Conservation (phyloP, 2,113 vertebrate genomes). For the Vidua macroura region DNA sequence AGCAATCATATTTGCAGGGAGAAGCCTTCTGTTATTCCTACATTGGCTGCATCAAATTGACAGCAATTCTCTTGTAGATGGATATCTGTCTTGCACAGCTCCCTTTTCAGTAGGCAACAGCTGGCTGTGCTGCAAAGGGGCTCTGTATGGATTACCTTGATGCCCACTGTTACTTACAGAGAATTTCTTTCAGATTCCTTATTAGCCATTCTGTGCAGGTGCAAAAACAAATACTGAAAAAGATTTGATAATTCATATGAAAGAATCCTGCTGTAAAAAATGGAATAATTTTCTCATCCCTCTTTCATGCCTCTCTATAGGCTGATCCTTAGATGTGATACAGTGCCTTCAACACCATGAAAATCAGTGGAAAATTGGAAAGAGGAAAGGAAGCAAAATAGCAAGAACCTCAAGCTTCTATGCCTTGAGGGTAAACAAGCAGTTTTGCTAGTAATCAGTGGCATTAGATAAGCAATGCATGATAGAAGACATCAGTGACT, state of each 20-base stretch:
- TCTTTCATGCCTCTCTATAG: neutral
- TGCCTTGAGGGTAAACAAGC: neutral
- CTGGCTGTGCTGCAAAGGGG: neutral
- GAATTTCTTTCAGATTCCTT: neutral
- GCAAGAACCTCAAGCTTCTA: neutral
- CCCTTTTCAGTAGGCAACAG: constrained; percentile 25
- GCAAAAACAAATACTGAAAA: neutral
- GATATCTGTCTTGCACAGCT: neutral
- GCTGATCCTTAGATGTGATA: neutral
- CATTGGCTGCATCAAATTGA: neutral
- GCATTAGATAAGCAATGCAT: neutral
- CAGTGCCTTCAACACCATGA: neutral
- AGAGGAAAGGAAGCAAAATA: neutral
- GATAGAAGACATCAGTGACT: neutral
- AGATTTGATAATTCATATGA: neutral
- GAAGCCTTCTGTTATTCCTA: neutral
- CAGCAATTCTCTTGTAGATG: neutral
- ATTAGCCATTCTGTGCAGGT: neutral
- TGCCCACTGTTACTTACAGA: neutral
- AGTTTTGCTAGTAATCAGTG: neutral
- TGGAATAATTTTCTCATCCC: neutral
- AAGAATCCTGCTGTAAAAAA: neutral
- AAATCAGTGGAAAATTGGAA: neutral
- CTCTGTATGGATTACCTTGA: neutral
- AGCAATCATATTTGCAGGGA: constrained; percentile 1